These are phyloP conservation scores for Poeciliopsis infans DNA, from an alignment of 2,797 vertebrate species.

Conservation along the genomic window DNA sequence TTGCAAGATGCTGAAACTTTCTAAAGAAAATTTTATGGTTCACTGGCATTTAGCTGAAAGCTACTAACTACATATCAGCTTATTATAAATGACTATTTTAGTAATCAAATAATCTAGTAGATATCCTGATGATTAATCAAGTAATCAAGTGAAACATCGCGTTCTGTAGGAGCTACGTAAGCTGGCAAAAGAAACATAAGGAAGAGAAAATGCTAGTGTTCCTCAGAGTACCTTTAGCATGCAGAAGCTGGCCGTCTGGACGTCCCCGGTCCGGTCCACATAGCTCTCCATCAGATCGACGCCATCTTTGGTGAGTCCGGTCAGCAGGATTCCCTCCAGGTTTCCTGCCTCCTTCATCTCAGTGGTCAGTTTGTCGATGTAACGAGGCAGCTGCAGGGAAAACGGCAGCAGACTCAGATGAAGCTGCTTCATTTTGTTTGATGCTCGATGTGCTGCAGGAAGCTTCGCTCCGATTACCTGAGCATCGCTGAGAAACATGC, in stretches of 20 bases:
- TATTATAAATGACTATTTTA: too few relatives aligned
- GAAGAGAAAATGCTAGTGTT: too few relatives aligned
- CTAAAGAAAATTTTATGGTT: not conserved
- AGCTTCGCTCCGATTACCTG: constrained; percentile 81
- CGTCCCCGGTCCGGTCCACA: constrained; percentile 95
- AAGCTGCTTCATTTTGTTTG: not conserved
- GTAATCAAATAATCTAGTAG: too few relatives aligned
- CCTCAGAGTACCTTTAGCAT: constrained; percentile 90
- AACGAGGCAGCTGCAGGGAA: constrained; percentile 89
- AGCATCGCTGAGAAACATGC: constrained; percentile 93
- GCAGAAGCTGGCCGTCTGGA: constrained; percentile 99
- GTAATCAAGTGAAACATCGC: too few relatives aligned
- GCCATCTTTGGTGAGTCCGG: constrained; percentile 96
- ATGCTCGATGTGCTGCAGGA: not conserved
- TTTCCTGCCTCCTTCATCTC: constrained; percentile 98
- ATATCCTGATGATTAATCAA: too few relatives aligned
- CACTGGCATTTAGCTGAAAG: not conserved
- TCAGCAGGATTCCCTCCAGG: constrained; percentile 96
- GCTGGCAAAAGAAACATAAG: too few relatives aligned
- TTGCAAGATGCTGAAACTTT: not conserved
- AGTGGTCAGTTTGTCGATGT: constrained; percentile 93
- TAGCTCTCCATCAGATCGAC: constrained; percentile 98
- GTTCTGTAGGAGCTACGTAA: too few relatives aligned
- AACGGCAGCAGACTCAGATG: not conserved
- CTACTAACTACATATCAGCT: not conserved